A percentile compares a stretch with the other conserved stretches of the same genome.
These are phyloP conservation scores for Sebastes oblongus DNA, from an alignment of 2,797 vertebrate genomes.

Conservation along the genomic window DNA sequence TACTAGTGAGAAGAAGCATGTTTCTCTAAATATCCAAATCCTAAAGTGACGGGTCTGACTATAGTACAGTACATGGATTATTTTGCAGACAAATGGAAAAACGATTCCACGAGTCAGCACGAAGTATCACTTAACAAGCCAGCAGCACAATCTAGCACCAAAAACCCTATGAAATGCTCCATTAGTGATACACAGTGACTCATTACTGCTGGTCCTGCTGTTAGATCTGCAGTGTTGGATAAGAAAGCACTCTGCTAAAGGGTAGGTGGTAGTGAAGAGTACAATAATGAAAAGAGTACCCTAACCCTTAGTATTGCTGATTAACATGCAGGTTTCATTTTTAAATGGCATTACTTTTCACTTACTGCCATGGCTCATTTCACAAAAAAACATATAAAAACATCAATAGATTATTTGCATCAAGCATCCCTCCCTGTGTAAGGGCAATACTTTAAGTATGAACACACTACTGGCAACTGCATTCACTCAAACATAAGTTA, in stretches of 20 bases:
- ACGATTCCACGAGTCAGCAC: constrained; percentile 59
- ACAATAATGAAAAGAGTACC: background rate
- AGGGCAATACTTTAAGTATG: background rate
- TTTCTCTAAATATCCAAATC: constrained; percentile 11
- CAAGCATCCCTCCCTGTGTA: background rate
- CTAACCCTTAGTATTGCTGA: background rate
- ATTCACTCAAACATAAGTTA: background rate
- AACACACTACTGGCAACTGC: background rate
- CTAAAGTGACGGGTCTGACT: constrained; percentile 5
- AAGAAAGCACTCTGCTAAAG: constrained; percentile 28
- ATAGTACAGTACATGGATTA: constrained; percentile 37
- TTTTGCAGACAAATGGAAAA: constrained; percentile 64
- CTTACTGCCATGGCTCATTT: background rate
- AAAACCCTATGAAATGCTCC: constrained; percentile 39
- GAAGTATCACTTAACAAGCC: constrained; percentile 62
- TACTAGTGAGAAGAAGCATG: background rate
- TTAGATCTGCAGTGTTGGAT: constrained; percentile 35
- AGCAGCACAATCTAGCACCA: constrained; percentile 41
- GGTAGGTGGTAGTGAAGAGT: constrained; percentile 19
- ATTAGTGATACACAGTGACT: constrained; percentile 48
- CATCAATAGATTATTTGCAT: background rate
- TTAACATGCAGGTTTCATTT: background rate
- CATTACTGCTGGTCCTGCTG: constrained; percentile 44
- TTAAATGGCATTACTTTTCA: background rate
- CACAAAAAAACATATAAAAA: background rate